A percentile compares a stretch with the other conserved stretches of the same genome.
Conservation (phyloP, 2,113 vertebrate genomes). For the Falcunculus frontatus region DNA sequence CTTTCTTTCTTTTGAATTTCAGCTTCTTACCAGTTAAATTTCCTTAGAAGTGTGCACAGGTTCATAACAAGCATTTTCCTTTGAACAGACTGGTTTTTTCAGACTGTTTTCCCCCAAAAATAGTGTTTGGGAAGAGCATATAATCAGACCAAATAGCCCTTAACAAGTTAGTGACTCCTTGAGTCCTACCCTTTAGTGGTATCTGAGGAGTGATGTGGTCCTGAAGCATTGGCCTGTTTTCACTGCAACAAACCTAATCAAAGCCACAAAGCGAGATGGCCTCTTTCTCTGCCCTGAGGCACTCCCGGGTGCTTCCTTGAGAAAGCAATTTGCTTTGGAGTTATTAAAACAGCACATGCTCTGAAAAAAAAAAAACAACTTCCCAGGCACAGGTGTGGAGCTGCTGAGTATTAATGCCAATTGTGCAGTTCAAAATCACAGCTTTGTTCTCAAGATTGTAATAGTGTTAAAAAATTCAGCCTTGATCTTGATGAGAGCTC, state of each 20-base stretch:
- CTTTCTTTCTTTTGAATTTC: not conserved
- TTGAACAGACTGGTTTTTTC: not conserved
- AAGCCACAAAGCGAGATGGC: not conserved
- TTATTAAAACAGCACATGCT: not conserved
- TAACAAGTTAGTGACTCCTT: not conserved
- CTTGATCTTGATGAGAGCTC: not conserved
- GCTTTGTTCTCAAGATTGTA: not conserved
- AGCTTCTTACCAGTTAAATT: not conserved
- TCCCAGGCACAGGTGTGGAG: not conserved
- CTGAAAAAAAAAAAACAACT: not conserved
- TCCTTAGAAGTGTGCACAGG: not conserved
- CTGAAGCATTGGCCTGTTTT: not conserved
- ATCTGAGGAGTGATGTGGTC: not conserved
- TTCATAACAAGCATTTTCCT: not conserved
- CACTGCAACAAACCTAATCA: not conserved
- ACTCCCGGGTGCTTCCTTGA: not conserved
- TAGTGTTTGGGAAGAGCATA: not conserved
- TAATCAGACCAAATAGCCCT: not conserved
- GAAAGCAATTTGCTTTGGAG: slow-evolving; percentile 5
- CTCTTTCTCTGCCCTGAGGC: not conserved
- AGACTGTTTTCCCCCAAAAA: not conserved
- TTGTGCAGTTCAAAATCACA: not conserved
- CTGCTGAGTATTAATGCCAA: not conserved
- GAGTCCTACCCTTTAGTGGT: not conserved
- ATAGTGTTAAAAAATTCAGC: not conserved